These are phyloP conservation scores for Uria aalge DNA, from an alignment of 2,113 vertebrate genomes.

Conservation along the genomic window DNA sequence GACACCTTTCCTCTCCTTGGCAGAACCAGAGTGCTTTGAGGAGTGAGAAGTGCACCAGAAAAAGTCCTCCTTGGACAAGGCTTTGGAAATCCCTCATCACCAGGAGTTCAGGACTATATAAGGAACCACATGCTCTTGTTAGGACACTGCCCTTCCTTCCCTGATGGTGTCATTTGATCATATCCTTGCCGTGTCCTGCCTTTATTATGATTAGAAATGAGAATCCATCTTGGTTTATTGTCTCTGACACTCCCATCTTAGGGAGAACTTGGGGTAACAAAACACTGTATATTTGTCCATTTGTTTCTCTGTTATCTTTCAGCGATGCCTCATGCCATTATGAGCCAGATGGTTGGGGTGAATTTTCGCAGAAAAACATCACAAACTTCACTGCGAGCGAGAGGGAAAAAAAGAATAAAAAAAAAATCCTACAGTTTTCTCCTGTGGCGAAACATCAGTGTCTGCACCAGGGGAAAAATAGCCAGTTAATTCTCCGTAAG, in stretches of 20 bases:
- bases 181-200: neutral
- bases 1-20: neutral
- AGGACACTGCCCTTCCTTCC: neutral
- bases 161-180: neutral
- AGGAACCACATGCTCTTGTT: neutral
- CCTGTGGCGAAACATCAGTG: conserved; percentile 6
- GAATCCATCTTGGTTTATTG: neutral
- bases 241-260: neutral
- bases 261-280: neutral
- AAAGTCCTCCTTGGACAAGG: neutral
- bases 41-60: neutral
- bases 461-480: conserved; percentile 4
- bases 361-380: neutral
- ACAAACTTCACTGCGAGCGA: neutral
- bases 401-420: neutral
- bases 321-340: neutral
- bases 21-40: neutral
- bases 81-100: neutral
- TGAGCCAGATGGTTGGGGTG: neutral
- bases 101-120: neutral
- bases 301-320: conserved; percentile 2
- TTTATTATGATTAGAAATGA: neutral
- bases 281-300: neutral
- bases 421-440: neutral
- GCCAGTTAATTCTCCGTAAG: conserved; percentile 21